Conservation (phyloP, 1,140 invertebrate genomes). For the Hylaeus anthracinus region DNA sequence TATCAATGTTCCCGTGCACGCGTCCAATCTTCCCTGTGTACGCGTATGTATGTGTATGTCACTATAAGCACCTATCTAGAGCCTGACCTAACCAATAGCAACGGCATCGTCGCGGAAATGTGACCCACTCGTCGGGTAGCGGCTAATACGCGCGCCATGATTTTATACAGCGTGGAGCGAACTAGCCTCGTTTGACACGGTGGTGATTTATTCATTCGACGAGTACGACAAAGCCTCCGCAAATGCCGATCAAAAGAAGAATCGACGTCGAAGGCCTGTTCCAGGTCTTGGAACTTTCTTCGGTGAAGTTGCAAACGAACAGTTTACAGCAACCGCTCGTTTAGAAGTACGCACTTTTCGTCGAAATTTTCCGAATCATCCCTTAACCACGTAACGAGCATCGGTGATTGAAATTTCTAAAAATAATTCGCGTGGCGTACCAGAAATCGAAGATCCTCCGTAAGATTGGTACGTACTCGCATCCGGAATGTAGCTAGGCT, state of each 20-base stretch:
- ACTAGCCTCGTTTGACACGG: not conserved
- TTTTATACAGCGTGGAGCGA: not conserved
- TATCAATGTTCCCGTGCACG: constrained; percentile 18
- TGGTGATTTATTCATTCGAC: constrained; percentile 12
- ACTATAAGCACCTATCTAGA: constrained; percentile 8
- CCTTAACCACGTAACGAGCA: too few relatives aligned
- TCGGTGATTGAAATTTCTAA: not conserved
- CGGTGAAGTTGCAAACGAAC: not conserved
- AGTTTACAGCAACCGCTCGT: too few relatives aligned
- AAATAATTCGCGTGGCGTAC: not conserved
- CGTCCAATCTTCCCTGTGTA: not conserved
- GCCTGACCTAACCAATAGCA: constrained; percentile 37
- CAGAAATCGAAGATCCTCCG: constrained; percentile 16
- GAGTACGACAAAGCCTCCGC: not conserved
- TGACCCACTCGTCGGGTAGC: constrained; percentile 12
- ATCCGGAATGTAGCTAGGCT: constrained; percentile 53
- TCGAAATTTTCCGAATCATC: not conserved
- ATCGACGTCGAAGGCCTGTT: not conserved
- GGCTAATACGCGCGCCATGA: constrained; percentile 12
- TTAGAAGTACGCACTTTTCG: too few relatives aligned
- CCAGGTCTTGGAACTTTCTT: not conserved
- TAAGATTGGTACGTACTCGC: constrained; percentile 18
- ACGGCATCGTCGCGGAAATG: constrained; percentile 13
- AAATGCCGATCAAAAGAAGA: not conserved
- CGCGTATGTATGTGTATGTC: not conserved